Percentiles rank a stretch among this genome's conserved stretches.
phyloP scores from a whole-genome alignment of 2,113 vertebrate species.

The Plecturocebus donacophilus region DNA sequence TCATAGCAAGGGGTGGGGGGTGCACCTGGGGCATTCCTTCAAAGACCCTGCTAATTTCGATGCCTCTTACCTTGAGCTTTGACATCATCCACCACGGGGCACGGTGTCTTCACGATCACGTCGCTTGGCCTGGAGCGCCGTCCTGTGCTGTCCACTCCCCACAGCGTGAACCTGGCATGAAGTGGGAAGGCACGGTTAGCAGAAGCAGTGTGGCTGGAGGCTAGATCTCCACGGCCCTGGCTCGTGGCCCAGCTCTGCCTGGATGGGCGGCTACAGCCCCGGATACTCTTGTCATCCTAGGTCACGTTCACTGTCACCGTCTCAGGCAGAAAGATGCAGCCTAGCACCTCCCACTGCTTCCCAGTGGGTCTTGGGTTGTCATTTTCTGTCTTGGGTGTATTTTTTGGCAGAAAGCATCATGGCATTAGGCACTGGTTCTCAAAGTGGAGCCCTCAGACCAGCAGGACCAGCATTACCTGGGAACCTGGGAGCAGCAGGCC shows the following conservation, averaged over 20 bases:
- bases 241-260: background rate
- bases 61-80: slow-evolving; percentile 95
- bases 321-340: background rate
- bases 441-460: fast-evolving
- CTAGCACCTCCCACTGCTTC: background rate
- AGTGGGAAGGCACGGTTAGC: background rate
- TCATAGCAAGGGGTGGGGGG: too few relatives aligned
- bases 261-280: fast-evolving
- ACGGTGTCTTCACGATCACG: slow-evolving; percentile 96
- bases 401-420: background rate
- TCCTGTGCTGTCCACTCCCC: slow-evolving; percentile 98
- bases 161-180: slow-evolving; percentile 93
- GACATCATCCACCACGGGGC: slow-evolving; percentile 97
- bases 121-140: slow-evolving; percentile 95
- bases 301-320: background rate
- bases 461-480: background rate
- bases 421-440: background rate
- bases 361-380: too few relatives aligned
- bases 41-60: background rate
- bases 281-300: background rate
- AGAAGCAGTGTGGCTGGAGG: background rate
- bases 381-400: fast-evolving
- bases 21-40: background rate
- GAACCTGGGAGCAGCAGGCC: background rate
- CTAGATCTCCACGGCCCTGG: fast-evolving